Evolutionary conservation across 2,797 vertebrate genomes (phyloP), one percentile per base, ranked within the genome.

Genomic region (Dallia pectoralis): DNA sequence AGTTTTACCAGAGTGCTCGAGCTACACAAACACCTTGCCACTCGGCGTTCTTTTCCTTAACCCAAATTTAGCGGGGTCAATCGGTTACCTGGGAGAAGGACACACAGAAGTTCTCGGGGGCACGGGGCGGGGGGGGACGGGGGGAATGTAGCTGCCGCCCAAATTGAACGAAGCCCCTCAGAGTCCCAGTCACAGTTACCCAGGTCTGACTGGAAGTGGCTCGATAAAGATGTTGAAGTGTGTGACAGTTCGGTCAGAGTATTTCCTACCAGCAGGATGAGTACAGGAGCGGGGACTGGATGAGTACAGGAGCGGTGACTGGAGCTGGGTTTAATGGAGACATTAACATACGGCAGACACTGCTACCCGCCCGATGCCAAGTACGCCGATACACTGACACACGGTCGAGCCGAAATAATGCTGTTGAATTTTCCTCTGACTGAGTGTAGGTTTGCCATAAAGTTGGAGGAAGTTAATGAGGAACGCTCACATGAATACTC

Each of bases 31-130:
- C 56, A 79, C 71, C 74, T 79, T 27, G 69, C 67, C 19, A 74
- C 72, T 86, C 80, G 78, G 81, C 80, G 84, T 81, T 81, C 74
- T 62, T 86, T 79, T 80, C 73, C 80, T 85, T 77, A 81, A 77
- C 81, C 80, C 67, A 69, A 69, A 69, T 70, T 70, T 59, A 76
- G 77, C 62, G 79, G 86, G 82, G 83, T 86, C 77, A 74, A 71
- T 22, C 44, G 74, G 16, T 36, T 53, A 69, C 22, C 49, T 61
- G 48, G 32, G 74, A 74, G 80, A 81, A 77, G 78, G 78, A 82
- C 71, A 36, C 40, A 4, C 32, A 8, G 53, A 44, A 77, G 70
- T 73, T 78, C 72, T 72, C 73, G 9, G 7, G 72, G 71, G 75
- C 62, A 51, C n/a, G n/a, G n/a, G n/a, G n/a, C n/a, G n/a, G n/a